A percentile compares a stretch with the other conserved stretches of the same genome.
Conservation (phyloP, 2,797 vertebrate genomes). For the Gambusia yucatana region DNA sequence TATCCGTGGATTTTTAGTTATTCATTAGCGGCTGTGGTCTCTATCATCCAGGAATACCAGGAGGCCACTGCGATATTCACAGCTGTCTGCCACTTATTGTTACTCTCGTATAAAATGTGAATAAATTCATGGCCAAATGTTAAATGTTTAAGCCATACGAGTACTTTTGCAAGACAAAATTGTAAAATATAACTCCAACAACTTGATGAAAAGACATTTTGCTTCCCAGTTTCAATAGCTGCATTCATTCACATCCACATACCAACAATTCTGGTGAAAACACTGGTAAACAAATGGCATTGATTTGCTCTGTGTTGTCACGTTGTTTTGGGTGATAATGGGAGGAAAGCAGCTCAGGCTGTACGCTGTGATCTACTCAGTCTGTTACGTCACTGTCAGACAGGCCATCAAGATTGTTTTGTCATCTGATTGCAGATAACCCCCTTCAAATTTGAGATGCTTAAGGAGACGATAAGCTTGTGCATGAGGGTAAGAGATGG, state of each 20-base stretch:
- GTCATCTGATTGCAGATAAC: constrained; percentile 31
- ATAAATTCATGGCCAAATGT: not conserved
- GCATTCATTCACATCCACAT: not conserved
- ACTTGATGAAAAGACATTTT: not conserved
- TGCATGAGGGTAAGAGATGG: constrained; percentile 43
- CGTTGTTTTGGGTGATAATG: constrained; percentile 38
- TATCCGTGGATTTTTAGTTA: not conserved
- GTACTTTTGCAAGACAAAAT: not conserved
- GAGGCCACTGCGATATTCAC: not conserved
- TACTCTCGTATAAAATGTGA: not conserved
- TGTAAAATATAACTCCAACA: not conserved
- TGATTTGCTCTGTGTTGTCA: constrained; percentile 47
- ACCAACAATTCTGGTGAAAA: not conserved
- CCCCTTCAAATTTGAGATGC: constrained; percentile 37
- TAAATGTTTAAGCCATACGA: not conserved
- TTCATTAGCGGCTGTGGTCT: not conserved
- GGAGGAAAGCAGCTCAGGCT: constrained; percentile 28
- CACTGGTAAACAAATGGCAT: constrained; percentile 48
- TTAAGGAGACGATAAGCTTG: constrained; percentile 40
- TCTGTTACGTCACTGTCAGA: constrained; percentile 33
- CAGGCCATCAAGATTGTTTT: constrained; percentile 36
- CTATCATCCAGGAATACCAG: not conserved
- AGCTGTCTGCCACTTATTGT: not conserved
- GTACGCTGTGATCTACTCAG: constrained; percentile 27
- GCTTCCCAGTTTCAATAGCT: not conserved